phyloP scores from a whole-genome alignment of 2,113 vertebrate species.

The Lates calcarifer region DNA sequence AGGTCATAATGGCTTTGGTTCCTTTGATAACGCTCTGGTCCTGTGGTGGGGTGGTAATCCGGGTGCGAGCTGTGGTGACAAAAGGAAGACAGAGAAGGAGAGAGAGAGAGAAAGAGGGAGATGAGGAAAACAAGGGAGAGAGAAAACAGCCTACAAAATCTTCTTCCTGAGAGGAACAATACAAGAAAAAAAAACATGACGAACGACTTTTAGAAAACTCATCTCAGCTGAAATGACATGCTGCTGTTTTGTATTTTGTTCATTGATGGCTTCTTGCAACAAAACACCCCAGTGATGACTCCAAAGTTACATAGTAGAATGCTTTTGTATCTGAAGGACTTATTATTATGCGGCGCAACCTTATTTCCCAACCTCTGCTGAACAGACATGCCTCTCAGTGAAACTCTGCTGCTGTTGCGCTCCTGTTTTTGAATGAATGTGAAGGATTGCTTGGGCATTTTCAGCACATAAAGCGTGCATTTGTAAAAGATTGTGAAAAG shows the following conservation, averaged over 20 bases:
- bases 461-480: not conserved
- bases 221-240: slow-evolving; percentile 60
- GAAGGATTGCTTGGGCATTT: not conserved
- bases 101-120: not conserved
- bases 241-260: slow-evolving; percentile 48
- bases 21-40: slow-evolving; percentile 98
- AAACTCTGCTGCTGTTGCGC: not conserved
- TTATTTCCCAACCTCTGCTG: slow-evolving; percentile 15
- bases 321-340: slow-evolving; percentile 47
- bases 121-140: not conserved
- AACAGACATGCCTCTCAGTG: not conserved
- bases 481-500: not conserved
- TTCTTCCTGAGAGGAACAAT: slow-evolving; percentile 27
- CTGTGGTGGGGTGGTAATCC: slow-evolving; percentile 92
- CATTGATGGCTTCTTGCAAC: slow-evolving; percentile 48
- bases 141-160: slow-evolving; percentile 1
- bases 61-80: slow-evolving; percentile 89
- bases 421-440: not conserved
- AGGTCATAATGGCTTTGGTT: slow-evolving; percentile 94
- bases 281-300: slow-evolving; percentile 46
- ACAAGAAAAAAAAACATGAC: not conserved
- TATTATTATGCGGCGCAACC: slow-evolving; percentile 15
- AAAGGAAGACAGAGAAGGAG: not conserved
- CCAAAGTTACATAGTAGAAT: slow-evolving; percentile 31
- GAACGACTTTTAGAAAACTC: slow-evolving; percentile 59